phyloP scores from a whole-genome alignment of 2,113 vertebrate species.

The Vidua macroura region DNA sequence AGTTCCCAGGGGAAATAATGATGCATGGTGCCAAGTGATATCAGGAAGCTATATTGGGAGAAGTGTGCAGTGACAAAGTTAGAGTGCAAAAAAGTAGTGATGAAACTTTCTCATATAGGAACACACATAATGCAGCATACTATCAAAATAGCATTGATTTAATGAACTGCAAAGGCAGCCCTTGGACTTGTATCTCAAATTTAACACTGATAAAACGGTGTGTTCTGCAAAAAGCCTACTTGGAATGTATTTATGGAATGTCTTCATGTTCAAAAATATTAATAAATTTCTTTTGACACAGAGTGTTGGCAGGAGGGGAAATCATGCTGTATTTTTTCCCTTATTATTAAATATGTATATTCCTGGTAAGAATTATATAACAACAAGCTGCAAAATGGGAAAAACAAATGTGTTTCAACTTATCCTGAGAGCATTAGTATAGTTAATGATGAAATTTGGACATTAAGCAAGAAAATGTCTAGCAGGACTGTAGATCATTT shows the following conservation, averaged over 20 bases:
- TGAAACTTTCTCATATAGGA: not conserved
- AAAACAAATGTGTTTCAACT: not conserved
- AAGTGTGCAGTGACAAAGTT: not conserved
- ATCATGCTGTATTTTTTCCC: not conserved
- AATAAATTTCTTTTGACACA: not conserved
- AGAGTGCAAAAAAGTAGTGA: not conserved
- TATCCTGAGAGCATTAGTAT: not conserved
- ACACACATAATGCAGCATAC: not conserved
- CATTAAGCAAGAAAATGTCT: not conserved
- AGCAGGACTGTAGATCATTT: not conserved
- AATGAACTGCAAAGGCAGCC: not conserved
- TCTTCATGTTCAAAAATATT: not conserved
- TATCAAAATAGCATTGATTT: not conserved
- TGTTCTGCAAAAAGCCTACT: not conserved
- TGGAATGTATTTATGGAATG: not conserved
- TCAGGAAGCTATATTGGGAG: not conserved
- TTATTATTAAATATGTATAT: not conserved
- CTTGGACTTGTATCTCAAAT: not conserved
- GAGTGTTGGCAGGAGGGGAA: not conserved
- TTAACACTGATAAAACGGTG: not conserved
- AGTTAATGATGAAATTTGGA: not conserved
- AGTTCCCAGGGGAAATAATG: not conserved
- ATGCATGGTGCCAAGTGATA: not conserved
- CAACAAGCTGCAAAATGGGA: not conserved
- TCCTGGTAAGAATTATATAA: not conserved